These are phyloP conservation scores for Esox lucius DNA, from an alignment of 2,797 vertebrate genomes.

Conservation along the genomic window DNA sequence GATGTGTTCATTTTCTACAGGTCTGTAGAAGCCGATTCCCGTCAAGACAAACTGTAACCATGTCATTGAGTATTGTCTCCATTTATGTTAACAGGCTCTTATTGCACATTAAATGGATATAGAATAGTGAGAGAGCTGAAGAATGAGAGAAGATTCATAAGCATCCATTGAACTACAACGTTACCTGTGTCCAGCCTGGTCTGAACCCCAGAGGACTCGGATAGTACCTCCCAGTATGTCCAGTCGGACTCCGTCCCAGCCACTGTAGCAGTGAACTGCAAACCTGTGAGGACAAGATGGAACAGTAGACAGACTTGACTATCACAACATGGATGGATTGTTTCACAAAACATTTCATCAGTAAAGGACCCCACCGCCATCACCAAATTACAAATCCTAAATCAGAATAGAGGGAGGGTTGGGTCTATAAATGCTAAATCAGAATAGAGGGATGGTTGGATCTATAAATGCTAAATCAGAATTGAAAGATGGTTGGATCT, in stretches of 20 bases:
- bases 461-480: no score
- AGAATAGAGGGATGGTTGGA: no score
- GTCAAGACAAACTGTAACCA: slow-evolving; percentile 18
- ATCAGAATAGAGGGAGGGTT: no score
- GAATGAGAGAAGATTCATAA: not conserved
- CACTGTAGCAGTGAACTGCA: slow-evolving; percentile 66
- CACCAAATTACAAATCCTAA: no score
- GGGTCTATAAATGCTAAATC: no score
- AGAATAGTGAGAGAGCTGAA: not conserved
- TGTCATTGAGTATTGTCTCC: not conserved
- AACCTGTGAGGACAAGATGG: slow-evolving; percentile 48
- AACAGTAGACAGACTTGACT: not conserved
- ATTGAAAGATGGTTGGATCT: no score
- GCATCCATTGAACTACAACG: slow-evolving; percentile 13
- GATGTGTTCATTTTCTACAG: slow-evolving; percentile 57
- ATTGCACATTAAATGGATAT: not conserved
- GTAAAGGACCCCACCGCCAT: no score
- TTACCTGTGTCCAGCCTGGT: slow-evolving; percentile 61
- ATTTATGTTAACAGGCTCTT: not conserved
- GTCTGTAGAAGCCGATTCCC: slow-evolving; percentile 67
- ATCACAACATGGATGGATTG: not conserved
- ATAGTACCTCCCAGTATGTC: slow-evolving; percentile 72
- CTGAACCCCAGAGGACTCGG: slow-evolving; percentile 50
- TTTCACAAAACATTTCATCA: no score
- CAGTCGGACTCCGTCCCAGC: slow-evolving; percentile 48